phyloP scores from a whole-genome alignment of 1,140 invertebrate species.

The Drosophila biarmipes region DNA sequence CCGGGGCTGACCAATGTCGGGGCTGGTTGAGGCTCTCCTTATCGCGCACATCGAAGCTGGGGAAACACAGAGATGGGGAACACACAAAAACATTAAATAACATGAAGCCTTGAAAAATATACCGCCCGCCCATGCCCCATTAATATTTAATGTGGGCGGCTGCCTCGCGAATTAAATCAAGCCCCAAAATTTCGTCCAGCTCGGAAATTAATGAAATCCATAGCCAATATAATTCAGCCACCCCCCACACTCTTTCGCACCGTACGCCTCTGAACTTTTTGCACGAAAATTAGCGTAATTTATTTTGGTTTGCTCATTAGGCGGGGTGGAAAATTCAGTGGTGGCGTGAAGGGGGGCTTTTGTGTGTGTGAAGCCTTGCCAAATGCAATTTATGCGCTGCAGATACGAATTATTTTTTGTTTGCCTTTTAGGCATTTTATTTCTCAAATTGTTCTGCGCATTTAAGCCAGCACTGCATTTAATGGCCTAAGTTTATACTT shows the following conservation, averaged over 20 bases:
- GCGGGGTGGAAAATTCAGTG: slow-evolving; percentile 7
- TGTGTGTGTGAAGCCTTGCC: slow-evolving; percentile 35
- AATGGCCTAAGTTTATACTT: slow-evolving; percentile 66
- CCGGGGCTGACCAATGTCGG: slow-evolving; percentile 90
- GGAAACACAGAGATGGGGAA: slow-evolving; percentile 78
- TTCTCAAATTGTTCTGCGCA: slow-evolving; percentile 23
- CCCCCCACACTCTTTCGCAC: slow-evolving; percentile 3
- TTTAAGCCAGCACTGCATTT: slow-evolving; percentile 59
- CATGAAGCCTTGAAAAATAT: slow-evolving; percentile 22
- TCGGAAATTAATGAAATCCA: slow-evolving; percentile 67
- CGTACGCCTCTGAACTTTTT: slow-evolving; percentile 38
- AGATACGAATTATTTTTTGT: slow-evolving; percentile 67
- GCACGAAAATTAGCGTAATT: slow-evolving; percentile 73
- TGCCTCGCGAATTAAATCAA: slow-evolving; percentile 51
- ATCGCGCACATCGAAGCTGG: slow-evolving; percentile 92
- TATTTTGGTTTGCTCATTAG: slow-evolving; percentile 71
- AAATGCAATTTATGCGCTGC: slow-evolving; percentile 73
- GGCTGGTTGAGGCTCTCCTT: slow-evolving; percentile 89
- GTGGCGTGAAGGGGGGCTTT: background rate
- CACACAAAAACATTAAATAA: slow-evolving; percentile 58
- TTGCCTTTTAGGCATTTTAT: slow-evolving; percentile 4
- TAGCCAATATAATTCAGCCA: slow-evolving; percentile 61
- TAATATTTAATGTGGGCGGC: slow-evolving; percentile 56
- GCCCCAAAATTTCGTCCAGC: slow-evolving; percentile 41
- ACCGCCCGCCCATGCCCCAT: slow-evolving; percentile 30